Evolutionary conservation across 2,888 invertebrate species (phyloP), one percentile per base, ranked within the genome.

Genomic region (Eilema sororculum): DNA sequence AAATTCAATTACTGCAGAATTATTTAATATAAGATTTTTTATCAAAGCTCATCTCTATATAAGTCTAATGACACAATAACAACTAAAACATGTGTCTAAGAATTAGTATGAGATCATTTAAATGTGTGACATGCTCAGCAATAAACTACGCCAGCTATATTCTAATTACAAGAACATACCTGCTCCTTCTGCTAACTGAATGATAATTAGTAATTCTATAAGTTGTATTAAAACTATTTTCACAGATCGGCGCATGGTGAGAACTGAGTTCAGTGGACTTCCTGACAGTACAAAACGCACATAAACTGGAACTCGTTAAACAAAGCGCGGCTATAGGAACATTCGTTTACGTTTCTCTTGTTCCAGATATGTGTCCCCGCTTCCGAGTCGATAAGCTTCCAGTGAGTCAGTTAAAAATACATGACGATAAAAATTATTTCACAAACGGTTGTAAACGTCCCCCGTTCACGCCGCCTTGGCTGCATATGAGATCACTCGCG

Each of bases 361-460:
- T 81, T 87, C 90, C 84, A 89, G 87, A 89, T 91, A 89, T 78
- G 71, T 70, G 78, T 73, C 78, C 81, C 80, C 75, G 81, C 79
- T 87, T 82, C 91, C 91, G 87, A 86, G 76, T 70, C 87, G 92
- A 93, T 93, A 93, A 93, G 84, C 84, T 87, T 69, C 71, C 74
- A 78, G 64, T 75, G 71, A 66, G 73, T 71, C 41, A 76, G 77
- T 75, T 62, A 74, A 77, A 76, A 41, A 62, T 68, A 68, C 71
- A 67, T 68, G 75, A 73, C 66, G 77, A 76, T 76, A 77, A 78
- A 79, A 72, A 67, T 64, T 64, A 71, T 66, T 46, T 68, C 66
- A 60, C 72, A 74, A 63, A 65, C 66, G 66, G 61, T 65, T 71
- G 61, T 74, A 58, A 56, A 61, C 76, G 80, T 78, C 77, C 75